Evolutionary conservation across 2,113 vertebrate genomes (phyloP).

Genomic region (Isurus oxyrinchus): DNA sequence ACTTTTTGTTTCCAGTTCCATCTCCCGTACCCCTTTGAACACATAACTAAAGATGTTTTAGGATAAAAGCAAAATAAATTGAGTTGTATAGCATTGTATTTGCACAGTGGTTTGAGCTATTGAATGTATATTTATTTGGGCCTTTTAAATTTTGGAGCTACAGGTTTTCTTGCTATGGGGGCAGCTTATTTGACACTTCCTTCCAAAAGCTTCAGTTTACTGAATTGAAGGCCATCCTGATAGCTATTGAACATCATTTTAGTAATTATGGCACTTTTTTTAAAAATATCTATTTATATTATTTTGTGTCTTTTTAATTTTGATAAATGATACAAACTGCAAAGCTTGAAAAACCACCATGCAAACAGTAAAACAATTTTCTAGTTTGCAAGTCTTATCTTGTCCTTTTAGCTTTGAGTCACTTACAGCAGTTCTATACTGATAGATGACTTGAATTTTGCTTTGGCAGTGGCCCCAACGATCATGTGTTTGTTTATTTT

Average conservation of each 20-base stretch:
- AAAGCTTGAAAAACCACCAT: not conserved
- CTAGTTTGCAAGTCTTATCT: not conserved
- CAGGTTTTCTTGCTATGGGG: not conserved
- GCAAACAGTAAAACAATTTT: not conserved
- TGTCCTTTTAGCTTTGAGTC: not conserved
- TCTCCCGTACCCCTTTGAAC: not conserved
- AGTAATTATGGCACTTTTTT: not conserved
- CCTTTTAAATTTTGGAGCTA: not conserved
- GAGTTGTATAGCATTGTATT: not conserved
- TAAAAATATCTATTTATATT: not conserved
- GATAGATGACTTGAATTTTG: constrained; percentile 36
- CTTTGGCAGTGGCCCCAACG: constrained; percentile 75
- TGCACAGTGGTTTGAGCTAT: not conserved
- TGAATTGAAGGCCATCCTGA: not conserved
- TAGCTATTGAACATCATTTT: not conserved
- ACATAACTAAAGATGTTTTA: not conserved
- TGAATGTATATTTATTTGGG: not conserved
- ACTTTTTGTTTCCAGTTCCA: not conserved
- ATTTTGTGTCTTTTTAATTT: not conserved
- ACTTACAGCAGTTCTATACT: not conserved
- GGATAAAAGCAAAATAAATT: not conserved
- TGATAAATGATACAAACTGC: not conserved
- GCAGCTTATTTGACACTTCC: not conserved
- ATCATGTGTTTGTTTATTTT: constrained; percentile 92
- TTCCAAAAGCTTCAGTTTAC: not conserved